Percentiles rank a stretch among this genome's conserved stretches.
Evolutionary conservation across 2,113 vertebrate species (phyloP).

Genomic region (Piaya cayana): DNA sequence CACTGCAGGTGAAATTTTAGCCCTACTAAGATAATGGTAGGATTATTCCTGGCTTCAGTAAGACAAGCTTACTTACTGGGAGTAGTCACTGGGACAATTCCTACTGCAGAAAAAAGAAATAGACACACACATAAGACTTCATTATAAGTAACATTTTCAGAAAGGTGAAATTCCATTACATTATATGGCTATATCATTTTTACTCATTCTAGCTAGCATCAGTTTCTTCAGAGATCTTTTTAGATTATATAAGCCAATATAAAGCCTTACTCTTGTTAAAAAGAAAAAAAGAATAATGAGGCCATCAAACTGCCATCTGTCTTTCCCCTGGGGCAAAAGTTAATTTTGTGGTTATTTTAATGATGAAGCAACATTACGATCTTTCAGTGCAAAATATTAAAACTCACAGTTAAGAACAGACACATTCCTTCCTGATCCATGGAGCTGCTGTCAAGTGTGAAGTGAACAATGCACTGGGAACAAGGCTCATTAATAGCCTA

Average conservation of each 20-base stretch:
- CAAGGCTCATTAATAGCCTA: slow-evolving; percentile 73
- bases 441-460: slow-evolving; percentile 70
- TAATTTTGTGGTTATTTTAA: slow-evolving; percentile 74
- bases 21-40: background rate
- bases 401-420: slow-evolving; percentile 64
- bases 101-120: background rate
- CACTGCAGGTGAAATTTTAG: background rate
- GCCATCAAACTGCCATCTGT: slow-evolving; percentile 71
- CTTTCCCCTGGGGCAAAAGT: slow-evolving; percentile 70
- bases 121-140: fast-evolving
- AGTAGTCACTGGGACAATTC: background rate
- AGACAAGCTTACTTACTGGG: background rate
- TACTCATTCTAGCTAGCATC: background rate
- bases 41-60: background rate
- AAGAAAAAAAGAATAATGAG: slow-evolving; percentile 59
- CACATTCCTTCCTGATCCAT: slow-evolving; percentile 60
- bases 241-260: slow-evolving; percentile 41
- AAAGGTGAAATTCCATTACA: background rate
- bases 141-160: background rate
- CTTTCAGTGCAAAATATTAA: slow-evolving; percentile 68
- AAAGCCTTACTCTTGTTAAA: slow-evolving; percentile 53
- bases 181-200: background rate
- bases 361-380: slow-evolving; percentile 73
- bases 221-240: slow-evolving; percentile 32
- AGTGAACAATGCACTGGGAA: slow-evolving; percentile 71